These are phyloP conservation scores for Camelus dromedarius DNA, from an alignment of 2,113 vertebrate species.

Conservation along the genomic window DNA sequence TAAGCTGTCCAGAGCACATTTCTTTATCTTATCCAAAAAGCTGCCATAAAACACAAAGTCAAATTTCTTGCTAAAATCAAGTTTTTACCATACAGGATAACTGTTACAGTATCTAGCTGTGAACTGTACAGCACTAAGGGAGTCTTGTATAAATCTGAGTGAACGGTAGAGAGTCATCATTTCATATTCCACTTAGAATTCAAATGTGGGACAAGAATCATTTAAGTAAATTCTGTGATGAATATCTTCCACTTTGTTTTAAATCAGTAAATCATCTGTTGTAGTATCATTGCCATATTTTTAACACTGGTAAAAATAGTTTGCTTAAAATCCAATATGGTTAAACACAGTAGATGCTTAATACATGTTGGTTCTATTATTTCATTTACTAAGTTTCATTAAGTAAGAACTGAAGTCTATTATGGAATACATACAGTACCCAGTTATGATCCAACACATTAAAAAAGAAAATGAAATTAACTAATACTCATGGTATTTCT, in stretches of 20 bases:
- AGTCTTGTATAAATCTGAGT: not conserved
- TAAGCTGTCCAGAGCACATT: not conserved
- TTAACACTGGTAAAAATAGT: slow-evolving; percentile 27
- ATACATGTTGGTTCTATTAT: not conserved
- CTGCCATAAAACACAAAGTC: not conserved
- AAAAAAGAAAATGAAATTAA: slow-evolving; percentile 44
- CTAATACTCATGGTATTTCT: not conserved
- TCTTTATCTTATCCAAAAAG: slow-evolving; percentile 15
- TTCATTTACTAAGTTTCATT: not conserved
- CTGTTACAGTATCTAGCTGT: not conserved
- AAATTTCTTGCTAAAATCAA: slow-evolving; percentile 39
- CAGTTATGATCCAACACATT: not conserved
- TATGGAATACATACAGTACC: not conserved
- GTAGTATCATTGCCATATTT: not conserved
- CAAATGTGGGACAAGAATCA: slow-evolving; percentile 6
- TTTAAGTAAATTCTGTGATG: not conserved
- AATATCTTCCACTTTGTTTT: not conserved
- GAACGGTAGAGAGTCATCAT: not conserved
- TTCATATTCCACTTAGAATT: not conserved
- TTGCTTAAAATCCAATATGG: slow-evolving; percentile 12
- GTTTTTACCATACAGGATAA: not conserved
- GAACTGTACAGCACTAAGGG: not conserved
- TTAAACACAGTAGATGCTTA: slow-evolving; percentile 41
- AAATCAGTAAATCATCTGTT: slow-evolving; percentile 22
- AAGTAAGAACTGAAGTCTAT: slow-evolving; percentile 3